phyloP scores from a whole-genome alignment of 2,797 vertebrate species.

The Sebastes oblongus region DNA sequence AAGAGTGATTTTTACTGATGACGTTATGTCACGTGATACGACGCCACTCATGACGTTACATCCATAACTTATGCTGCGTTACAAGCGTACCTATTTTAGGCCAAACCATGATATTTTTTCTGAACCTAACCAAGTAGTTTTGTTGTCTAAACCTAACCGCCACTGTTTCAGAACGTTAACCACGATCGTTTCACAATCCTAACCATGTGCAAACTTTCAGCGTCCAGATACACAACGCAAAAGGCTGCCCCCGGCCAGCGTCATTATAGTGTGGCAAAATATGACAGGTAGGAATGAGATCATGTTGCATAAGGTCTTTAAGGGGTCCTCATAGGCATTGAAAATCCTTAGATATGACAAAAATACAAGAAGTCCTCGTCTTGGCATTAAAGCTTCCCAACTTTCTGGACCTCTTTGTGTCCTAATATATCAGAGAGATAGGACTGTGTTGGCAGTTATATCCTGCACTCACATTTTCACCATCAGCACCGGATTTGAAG shows the following conservation, averaged over 20 bases:
- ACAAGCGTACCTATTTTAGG: background rate
- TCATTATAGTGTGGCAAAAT: too few relatives aligned
- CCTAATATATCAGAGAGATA: background rate
- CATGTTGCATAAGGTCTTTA: too few relatives aligned
- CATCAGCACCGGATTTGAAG: background rate
- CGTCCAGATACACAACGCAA: background rate
- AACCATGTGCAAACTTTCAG: background rate
- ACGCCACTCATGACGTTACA: background rate
- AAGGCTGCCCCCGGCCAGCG: too few relatives aligned
- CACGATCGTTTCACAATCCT: background rate
- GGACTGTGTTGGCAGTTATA: background rate
- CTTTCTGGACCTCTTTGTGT: too few relatives aligned
- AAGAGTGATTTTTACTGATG: background rate
- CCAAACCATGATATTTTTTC: background rate
- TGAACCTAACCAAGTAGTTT: background rate
- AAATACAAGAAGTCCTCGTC: too few relatives aligned
- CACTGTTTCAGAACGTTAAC: background rate
- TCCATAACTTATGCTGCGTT: background rate
- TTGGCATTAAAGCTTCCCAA: background rate
- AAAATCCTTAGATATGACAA: too few relatives aligned
- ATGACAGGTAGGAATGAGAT: too few relatives aligned
- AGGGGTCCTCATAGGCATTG: too few relatives aligned
- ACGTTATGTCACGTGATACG: background rate
- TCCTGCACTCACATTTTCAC: background rate
- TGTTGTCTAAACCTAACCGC: too few relatives aligned